These are phyloP conservation scores for Gallinago media DNA, from an alignment of 2,113 vertebrate species.

Conservation along the genomic window DNA sequence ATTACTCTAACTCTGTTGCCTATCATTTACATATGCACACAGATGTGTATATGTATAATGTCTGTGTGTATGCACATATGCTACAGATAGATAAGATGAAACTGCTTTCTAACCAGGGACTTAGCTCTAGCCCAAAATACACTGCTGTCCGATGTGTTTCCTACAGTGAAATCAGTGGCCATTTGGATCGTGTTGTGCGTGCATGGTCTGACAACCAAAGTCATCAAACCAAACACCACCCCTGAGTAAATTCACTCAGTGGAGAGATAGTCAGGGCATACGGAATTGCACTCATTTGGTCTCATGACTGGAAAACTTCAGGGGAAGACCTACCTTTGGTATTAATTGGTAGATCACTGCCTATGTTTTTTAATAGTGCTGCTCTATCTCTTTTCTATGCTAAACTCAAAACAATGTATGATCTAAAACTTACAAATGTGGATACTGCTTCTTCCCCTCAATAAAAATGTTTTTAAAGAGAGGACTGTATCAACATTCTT, in stretches of 20 bases:
- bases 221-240: background rate
- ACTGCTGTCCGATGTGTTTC: background rate
- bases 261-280: background rate
- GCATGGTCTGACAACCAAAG: background rate
- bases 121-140: background rate
- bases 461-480: background rate
- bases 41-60: background rate
- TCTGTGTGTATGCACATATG: background rate
- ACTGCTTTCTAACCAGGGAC: background rate
- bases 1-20: background rate
- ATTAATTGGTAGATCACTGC: background rate
- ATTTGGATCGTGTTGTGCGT: background rate
- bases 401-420: background rate
- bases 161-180: rapidly evolving
- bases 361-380: background rate
- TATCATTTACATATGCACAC: background rate
- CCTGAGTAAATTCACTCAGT: background rate
- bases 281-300: background rate
- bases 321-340: background rate
- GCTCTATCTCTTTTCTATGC: background rate
- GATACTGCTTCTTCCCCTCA: background rate
- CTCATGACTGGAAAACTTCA: background rate
- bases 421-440: background rate
- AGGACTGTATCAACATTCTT: background rate
- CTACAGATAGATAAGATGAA: background rate